Evolutionary conservation across 2,797 vertebrate genomes (phyloP).

Genomic region (Diplodus sargus): DNA sequence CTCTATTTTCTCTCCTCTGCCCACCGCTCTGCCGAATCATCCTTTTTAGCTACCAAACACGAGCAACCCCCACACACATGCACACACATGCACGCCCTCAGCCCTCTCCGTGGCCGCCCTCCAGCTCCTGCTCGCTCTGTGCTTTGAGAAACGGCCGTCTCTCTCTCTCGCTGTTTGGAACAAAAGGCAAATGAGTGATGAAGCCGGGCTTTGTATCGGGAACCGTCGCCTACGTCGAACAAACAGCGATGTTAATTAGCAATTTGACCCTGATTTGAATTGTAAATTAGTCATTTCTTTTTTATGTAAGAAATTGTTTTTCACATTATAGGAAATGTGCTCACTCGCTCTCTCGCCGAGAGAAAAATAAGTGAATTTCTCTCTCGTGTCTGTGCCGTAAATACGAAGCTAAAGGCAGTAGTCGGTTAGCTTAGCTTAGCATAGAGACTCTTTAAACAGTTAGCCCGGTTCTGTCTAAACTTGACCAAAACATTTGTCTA

Average conservation of each 20-base stretch:
- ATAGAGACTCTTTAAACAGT: background rate
- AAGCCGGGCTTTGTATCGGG: conserved; percentile 24
- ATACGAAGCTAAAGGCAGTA: conserved; percentile 2
- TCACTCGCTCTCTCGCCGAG: background rate
- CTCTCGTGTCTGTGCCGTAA: background rate
- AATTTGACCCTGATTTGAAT: conserved; percentile 11
- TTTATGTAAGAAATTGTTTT: background rate
- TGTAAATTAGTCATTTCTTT: background rate
- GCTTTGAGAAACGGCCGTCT: conserved; percentile 33
- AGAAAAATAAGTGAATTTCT: background rate
- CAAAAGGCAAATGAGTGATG: conserved; percentile 45
- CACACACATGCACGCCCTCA: conserved; percentile 17
- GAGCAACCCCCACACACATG: conserved; percentile 8
- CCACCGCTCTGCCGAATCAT: conserved; percentile 56
- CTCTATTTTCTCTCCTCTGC: conserved; percentile 45
- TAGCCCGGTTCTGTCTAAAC: background rate
- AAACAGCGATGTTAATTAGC: conserved; percentile 7
- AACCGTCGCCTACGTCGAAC: background rate
- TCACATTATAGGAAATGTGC: background rate
- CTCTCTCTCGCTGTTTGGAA: conserved; percentile 31
- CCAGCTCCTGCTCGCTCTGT: conserved; percentile 41
- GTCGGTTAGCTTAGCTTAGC: background rate
- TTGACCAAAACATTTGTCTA: background rate
- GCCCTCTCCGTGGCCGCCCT: conserved; percentile 38
- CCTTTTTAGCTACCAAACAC: conserved; percentile 36